Evolutionary conservation across 2,797 vertebrate species (phyloP).

Genomic region (Melanotaenia trifasciata): DNA sequence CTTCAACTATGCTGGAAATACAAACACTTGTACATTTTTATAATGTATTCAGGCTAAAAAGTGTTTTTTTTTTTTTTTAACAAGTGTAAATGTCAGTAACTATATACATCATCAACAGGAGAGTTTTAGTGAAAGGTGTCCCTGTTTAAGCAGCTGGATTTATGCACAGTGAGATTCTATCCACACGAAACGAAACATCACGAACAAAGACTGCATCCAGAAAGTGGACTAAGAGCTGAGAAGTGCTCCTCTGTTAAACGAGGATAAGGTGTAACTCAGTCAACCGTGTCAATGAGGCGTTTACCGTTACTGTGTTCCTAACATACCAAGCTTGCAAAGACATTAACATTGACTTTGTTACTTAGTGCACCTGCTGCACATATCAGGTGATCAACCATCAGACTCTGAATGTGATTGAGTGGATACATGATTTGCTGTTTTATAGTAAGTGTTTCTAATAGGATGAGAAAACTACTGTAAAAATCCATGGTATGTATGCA

Average conservation of each 20-base stretch:
- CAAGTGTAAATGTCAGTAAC: constrained; percentile 38
- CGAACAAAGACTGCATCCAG: constrained; percentile 44
- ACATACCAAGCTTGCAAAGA: constrained; percentile 51
- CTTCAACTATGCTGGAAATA: neutral
- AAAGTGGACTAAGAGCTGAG: constrained; percentile 32
- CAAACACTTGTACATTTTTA: neutral
- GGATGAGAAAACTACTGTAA: neutral
- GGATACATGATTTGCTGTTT: constrained; percentile 9
- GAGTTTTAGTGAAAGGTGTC: constrained; percentile 17
- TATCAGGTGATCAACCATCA: constrained; percentile 62
- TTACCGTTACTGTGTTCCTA: constrained; percentile 57
- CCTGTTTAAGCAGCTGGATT: constrained; percentile 17
- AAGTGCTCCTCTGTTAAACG: constrained; percentile 53
- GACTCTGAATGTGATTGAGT: constrained; percentile 42
- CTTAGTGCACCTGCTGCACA: constrained; percentile 58
- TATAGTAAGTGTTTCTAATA: neutral
- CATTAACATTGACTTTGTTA: constrained; percentile 65
- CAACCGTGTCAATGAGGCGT: constrained; percentile 46
- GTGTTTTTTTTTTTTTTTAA: constrained; percentile 5
- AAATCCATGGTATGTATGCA: neutral
- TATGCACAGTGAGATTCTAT: constrained; percentile 40
- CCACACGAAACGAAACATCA: constrained; percentile 37
- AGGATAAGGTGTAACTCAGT: constrained; percentile 68
- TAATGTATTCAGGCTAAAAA: neutral
- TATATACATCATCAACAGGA: constrained; percentile 24